Base-by-base conservation (phyloP, 2,113 vertebrate species). In the Mormyrus iriodes region DNA sequence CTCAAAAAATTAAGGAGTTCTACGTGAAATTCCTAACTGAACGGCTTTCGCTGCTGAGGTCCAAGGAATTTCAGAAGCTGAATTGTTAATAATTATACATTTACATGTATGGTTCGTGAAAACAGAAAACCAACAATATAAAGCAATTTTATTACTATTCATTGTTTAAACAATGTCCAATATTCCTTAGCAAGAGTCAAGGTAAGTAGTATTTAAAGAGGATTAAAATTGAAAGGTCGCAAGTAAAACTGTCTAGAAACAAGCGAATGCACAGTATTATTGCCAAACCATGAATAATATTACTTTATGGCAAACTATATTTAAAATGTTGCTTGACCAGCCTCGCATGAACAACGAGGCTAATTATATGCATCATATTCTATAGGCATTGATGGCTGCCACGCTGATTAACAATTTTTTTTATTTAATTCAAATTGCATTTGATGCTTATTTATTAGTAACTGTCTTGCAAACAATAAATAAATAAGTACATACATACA, bases 401-500 rank as follows among this genome's bases (percentile, higher is more conserved):
- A 19, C 73, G 35, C 4, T 35, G 31, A 24, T 27, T 13, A n/a
- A 48, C 17, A 85, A 12, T 15, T 49, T 12, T 39, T 27, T 85
- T 85, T 51, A 85, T 85, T 48, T 85, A n/a, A 85, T 85, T 51
- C 73, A 79, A 42, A 42, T 42, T 27, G 24, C 83, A 85, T n/a
- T 69, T 13, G 46, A 48, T 84, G 21, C 48, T 46, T 42, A 46
- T 24, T 46, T 84, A 24, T 44, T 24, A 24, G 19, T 24, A 48
- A 48, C 8, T 31, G 83, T 85, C 24, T n/a, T 27, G 83, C 8
- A 85, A 49, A 31, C 44, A 49, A 31, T 49, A 51, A 27, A 10
- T n/a, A 3, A 19, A 35, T 79, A 4, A 19, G 39, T 39, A 13
- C n/a, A 76, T 76, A 9, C 46, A 76, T 42, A 19, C 39, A 39